phyloP scores from a whole-genome alignment of 2,888 invertebrate species.

The Xestia xanthographa region DNA sequence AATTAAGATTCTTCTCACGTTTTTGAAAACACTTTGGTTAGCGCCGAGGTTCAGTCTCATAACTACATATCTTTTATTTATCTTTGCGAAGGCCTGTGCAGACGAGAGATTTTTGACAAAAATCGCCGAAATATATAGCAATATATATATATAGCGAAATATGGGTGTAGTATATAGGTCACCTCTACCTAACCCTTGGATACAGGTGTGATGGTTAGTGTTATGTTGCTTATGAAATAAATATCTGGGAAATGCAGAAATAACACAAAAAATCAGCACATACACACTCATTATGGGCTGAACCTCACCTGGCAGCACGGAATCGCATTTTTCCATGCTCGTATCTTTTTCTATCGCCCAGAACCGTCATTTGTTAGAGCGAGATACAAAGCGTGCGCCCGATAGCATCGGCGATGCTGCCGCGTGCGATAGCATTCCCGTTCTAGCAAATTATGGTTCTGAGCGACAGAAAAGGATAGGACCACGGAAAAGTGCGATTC shows the following conservation, averaged over 20 bases:
- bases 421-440: no score
- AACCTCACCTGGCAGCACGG: no score
- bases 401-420: no score
- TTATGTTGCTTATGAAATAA: neutral
- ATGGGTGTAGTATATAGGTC: neutral
- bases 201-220: neutral
- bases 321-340: no score
- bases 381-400: no score
- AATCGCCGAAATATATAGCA: neutral
- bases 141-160: neutral
- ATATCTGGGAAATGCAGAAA: neutral
- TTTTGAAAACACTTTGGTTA: conserved; percentile 32
- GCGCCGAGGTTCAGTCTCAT: conserved; percentile 11
- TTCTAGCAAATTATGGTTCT: no score
- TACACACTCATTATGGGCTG: neutral
- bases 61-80: conserved; percentile 37
- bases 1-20: conserved; percentile 49
- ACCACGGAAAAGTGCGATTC: no score
- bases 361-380: no score
- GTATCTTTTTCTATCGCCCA: no score
- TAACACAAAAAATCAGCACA: neutral
- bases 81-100: conserved; percentile 24
- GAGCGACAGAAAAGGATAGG: no score
- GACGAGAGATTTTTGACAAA: neutral
- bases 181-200: neutral